Evolutionary conservation across 2,888 invertebrate species (phyloP), one percentile per base, ranked within the genome.

Genomic region (Caenorhabditis parvicauda): DNA sequence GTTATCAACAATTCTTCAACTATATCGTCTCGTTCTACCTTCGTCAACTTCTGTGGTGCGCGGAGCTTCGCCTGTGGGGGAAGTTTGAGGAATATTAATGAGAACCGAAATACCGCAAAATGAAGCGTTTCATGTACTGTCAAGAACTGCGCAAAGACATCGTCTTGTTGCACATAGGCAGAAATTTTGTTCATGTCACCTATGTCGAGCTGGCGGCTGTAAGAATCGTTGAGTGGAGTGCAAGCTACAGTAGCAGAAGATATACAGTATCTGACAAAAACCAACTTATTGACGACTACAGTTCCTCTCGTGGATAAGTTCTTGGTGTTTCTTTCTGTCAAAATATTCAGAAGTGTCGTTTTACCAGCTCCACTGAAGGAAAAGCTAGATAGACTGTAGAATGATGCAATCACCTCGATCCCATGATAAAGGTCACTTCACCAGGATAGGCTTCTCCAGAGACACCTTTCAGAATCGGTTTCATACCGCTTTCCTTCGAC

Each of bases 101-200:
- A n/a, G n/a, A n/a, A n/a, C n/a, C n/a, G n/a, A n/a, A n/a, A n/a
- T n/a, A n/a, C n/a, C 89, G 92, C 90, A 70, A 92, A 89, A 71
- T 86, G 87, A 53, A 92, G 87, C 76, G 92, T 92, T 81, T 92
- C 92, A 64, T 86, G 83, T 27, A 92, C 91, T 0, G 91, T 91
- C 52, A 92, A 86, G 43, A 88, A 87, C 5, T 88, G 89, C 4
- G 90, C 88, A 75, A 92, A 92, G 35, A 91, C 84, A 77, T 92
- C 91, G 61, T 92, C 90, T 82, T 92, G 92, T 72, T 91, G 90
- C 85, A 92, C 90, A 83, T 88, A 92, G 0, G 91, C 91, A 73
- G 89, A 89, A 59, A 90, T 86, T 22, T 64, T 54, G 53, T 87
- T 86, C 67, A 88, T 86, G n/a, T 62, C 63, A 7, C 17, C 42